These are phyloP conservation scores for Hydriomena furcata DNA, from an alignment of 2,888 invertebrate species.

Conservation along the genomic window DNA sequence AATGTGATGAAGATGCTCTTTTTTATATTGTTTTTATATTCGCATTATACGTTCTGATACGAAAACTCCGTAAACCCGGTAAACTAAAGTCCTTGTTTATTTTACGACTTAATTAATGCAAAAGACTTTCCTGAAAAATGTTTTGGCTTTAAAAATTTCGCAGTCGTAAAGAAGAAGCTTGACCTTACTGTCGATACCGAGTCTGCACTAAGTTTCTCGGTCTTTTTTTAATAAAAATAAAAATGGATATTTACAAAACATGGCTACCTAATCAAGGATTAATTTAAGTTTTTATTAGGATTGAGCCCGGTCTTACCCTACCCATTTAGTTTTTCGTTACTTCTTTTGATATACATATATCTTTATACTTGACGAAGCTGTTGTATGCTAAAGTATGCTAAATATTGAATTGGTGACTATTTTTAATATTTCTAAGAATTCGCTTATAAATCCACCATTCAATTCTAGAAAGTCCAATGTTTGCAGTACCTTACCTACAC, in stretches of 20 bases:
- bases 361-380: too few relatives aligned
- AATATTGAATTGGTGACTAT: background rate
- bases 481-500: too few relatives aligned
- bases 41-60: background rate
- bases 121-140: conserved; percentile 6
- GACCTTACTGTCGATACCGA: too few relatives aligned
- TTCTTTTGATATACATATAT: too few relatives aligned
- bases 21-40: background rate
- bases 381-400: too few relatives aligned
- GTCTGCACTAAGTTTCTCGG: background rate
- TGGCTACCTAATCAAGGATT: too few relatives aligned
- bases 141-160: conserved; percentile 1
- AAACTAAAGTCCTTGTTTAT: background rate
- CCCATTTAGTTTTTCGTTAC: too few relatives aligned
- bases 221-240: conserved; percentile 1
- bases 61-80: background rate
- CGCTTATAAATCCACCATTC: background rate
- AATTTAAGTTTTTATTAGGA: too few relatives aligned
- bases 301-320: too few relatives aligned
- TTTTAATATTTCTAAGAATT: background rate
- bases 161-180: conserved; percentile 10
- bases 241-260: background rate
- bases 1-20: too few relatives aligned
- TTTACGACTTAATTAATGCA: conserved; percentile 2
- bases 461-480: background rate